Conservation (phyloP, 2,113 vertebrate species). For the Stictonetta naevosa region DNA sequence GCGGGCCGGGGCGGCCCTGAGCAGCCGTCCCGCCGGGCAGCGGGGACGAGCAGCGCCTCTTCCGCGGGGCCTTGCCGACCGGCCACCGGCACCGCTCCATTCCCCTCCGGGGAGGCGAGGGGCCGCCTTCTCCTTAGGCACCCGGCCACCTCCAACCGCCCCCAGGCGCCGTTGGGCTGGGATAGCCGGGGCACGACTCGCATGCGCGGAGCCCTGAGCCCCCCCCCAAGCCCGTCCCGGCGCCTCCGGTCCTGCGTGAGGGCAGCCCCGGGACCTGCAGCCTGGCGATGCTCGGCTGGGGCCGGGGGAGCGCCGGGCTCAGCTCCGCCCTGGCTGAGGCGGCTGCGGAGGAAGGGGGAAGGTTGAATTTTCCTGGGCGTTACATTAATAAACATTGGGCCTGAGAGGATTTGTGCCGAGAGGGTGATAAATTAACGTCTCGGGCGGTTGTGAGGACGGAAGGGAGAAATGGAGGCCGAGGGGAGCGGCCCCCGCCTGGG, state of each 20-base stretch:
- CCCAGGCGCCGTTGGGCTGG: too few relatives aligned
- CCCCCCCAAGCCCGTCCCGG: background rate
- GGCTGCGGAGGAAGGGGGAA: too few relatives aligned
- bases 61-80: background rate
- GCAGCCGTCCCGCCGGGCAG: background rate
- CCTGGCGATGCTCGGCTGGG: background rate
- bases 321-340: background rate
- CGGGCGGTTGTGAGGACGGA: background rate
- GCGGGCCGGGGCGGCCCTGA: background rate
- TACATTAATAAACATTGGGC: background rate
- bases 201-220: background rate
- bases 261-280: too few relatives aligned
- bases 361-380: background rate
- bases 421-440: background rate
- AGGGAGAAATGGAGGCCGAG: background rate
- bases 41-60: constrained; percentile 15
- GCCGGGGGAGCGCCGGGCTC: background rate
- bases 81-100: background rate
- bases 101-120: too few relatives aligned
- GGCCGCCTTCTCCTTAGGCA: too few relatives aligned
- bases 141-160: too few relatives aligned
- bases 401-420: background rate
- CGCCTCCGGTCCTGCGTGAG: background rate
- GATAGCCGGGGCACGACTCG: background rate
- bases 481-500: background rate